Percentiles rank a stretch among this genome's conserved stretches.
Conservation (phyloP, 2,888 invertebrate species). For the Kryphioiulus occultus region DNA sequence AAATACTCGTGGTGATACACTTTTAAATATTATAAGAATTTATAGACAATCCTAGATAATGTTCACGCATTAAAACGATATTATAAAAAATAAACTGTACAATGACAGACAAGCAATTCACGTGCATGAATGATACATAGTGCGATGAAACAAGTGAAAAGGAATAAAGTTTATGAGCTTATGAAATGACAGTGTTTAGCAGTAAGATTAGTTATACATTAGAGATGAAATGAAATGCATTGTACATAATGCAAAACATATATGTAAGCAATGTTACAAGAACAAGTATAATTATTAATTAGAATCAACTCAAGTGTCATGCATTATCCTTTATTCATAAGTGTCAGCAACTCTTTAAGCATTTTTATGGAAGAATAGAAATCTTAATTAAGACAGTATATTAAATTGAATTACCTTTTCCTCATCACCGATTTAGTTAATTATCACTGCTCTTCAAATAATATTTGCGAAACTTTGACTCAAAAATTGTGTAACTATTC, state of each 20-base stretch:
- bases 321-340: conserved; percentile 42
- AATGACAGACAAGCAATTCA: background rate
- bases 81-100: background rate
- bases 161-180: background rate
- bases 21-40: background rate
- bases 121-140: background rate
- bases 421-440: background rate
- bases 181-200: background rate
- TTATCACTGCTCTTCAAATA: background rate
- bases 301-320: background rate
- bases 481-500: background rate
- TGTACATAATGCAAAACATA: background rate
- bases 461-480: background rate
- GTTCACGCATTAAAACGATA: background rate
- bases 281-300: conserved; percentile 14
- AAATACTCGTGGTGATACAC: background rate
- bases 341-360: conserved; percentile 44
- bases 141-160: background rate
- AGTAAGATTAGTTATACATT: background rate
- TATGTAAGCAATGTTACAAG: background rate
- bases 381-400: background rate
- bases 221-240: background rate
- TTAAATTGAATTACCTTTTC: background rate
- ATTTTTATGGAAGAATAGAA: background rate
- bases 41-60: background rate